Evolutionary conservation across 2,113 vertebrate species (phyloP).

Genomic region (Stegostoma tigrinum): DNA sequence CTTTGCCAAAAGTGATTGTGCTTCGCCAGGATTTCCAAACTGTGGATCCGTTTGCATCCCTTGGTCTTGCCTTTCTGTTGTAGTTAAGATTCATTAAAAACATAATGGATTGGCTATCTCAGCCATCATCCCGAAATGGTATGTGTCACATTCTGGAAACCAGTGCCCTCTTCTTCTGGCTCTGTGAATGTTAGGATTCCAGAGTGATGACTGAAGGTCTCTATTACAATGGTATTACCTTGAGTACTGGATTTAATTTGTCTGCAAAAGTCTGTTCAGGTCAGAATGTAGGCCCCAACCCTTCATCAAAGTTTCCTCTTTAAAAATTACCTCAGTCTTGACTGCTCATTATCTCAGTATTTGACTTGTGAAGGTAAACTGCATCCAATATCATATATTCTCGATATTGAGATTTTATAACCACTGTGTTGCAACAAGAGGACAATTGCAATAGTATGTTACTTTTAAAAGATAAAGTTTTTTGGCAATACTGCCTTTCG

Average conservation of each 20-base stretch:
- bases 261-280: background rate
- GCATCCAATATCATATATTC: background rate
- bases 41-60: background rate
- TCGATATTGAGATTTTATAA: background rate
- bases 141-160: background rate
- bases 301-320: background rate
- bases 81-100: background rate
- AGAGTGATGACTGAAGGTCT: background rate
- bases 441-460: background rate
- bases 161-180: background rate
- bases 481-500: background rate
- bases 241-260: background rate
- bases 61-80: background rate
- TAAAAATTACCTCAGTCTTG: background rate
- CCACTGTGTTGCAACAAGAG: background rate
- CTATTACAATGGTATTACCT: background rate
- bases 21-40: background rate
- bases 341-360: background rate
- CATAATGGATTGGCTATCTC: background rate
- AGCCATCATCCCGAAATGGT: background rate
- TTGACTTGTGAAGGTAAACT: background rate
- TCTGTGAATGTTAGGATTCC: background rate
- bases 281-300: background rate
- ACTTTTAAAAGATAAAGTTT: background rate
- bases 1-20: background rate